Conservation (phyloP, 2,888 invertebrate species). For the Brenthis hecate region DNA sequence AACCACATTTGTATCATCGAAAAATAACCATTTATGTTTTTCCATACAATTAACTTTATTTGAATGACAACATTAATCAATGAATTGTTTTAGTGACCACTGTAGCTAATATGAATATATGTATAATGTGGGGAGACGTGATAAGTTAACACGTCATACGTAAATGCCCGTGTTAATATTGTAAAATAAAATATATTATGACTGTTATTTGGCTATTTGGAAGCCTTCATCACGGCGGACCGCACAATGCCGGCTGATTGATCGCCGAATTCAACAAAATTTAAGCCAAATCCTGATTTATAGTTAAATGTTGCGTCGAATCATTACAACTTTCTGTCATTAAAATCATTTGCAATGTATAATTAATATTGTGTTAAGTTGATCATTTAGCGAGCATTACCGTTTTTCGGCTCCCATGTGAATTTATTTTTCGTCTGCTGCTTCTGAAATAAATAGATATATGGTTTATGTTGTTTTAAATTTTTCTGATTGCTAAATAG, state of each 20-base stretch:
- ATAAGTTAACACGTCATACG: conserved; percentile 40
- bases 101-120: conserved; percentile 11
- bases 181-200: conserved; percentile 28
- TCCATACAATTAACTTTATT: conserved; percentile 14
- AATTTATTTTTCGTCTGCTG: not conserved
- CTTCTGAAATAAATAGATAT: not conserved
- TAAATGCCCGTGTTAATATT: conserved; percentile 44
- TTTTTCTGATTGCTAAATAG: too few species aligned
- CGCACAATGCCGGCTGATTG: conserved; percentile 32
- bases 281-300: conserved; percentile 39
- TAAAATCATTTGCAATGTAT: conserved; percentile 31
- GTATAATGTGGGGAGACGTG: conserved; percentile 15
- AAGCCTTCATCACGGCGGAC: not conserved
- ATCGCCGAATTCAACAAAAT: conserved; percentile 36
- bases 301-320: conserved; percentile 28
- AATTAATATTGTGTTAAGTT: conserved; percentile 31
- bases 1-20: conserved; percentile 1
- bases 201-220: not conserved
- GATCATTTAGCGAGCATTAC: not conserved
- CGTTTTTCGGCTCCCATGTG: not conserved
- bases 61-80: conserved; percentile 8
- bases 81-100: conserved; percentile 8
- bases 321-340: conserved; percentile 32
- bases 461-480: too few species aligned
- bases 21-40: conserved; percentile 11